phyloP scores from a whole-genome alignment of 2,888 invertebrate species.

The Urechis unicinctus region DNA sequence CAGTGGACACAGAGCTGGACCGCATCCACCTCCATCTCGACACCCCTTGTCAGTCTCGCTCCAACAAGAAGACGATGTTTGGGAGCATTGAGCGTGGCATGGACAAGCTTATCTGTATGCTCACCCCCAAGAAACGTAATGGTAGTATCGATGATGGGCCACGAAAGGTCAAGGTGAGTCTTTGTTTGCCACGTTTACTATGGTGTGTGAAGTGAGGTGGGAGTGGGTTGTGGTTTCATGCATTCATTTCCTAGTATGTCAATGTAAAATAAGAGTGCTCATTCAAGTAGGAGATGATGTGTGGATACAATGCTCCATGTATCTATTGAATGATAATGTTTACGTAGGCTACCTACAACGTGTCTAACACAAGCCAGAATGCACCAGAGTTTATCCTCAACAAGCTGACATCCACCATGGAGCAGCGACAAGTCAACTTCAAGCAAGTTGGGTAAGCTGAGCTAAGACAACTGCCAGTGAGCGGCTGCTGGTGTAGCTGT shows the following conservation, averaged over 20 bases:
- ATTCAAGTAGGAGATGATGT: no score
- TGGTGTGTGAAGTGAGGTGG: neutral
- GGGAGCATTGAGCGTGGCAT: slow-evolving; percentile 67
- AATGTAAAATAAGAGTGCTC: no score
- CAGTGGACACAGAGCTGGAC: slow-evolving; percentile 45
- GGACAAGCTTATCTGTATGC: slow-evolving; percentile 62
- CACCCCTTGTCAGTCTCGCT: slow-evolving; percentile 49
- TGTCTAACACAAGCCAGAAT: slow-evolving; percentile 64
- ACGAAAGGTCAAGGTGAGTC: slow-evolving; percentile 47
- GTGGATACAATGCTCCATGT: no score
- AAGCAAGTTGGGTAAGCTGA: slow-evolving; percentile 63
- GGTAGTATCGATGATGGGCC: slow-evolving; percentile 38
- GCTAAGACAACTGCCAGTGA: neutral
- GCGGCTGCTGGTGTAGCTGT: neutral
- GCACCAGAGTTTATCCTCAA: slow-evolving; percentile 62
- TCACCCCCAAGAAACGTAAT: slow-evolving; percentile 61
- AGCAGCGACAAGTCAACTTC: slow-evolving; percentile 61
- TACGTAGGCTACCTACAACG: slow-evolving; percentile 60
- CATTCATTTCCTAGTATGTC: no score
- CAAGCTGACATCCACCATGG: slow-evolving; percentile 59
- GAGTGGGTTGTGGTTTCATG: no score
- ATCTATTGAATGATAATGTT: neutral
- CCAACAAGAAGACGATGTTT: slow-evolving; percentile 56
- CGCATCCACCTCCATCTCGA: slow-evolving; percentile 29
- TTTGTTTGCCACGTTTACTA: no score